Percentiles rank a stretch among this genome's conserved stretches.
Conservation (phyloP, 2,888 invertebrate species). For the Philereme vetulata region DNA sequence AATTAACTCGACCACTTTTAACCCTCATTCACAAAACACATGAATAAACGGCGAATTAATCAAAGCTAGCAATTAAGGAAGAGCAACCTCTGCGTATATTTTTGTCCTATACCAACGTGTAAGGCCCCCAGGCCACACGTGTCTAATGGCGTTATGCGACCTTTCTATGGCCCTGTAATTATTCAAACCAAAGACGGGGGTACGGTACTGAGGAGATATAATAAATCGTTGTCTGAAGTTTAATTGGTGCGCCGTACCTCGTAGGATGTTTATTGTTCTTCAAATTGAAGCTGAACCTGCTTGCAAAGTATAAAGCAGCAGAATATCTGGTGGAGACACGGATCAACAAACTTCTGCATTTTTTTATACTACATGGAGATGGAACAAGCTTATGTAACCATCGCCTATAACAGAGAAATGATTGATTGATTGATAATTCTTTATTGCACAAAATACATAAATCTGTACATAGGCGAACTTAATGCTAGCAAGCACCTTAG, state of each 20-base stretch:
- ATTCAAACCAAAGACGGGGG: slow-evolving; percentile 25
- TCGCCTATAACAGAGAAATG: no score
- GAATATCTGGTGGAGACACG: no score
- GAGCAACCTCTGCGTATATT: slow-evolving; percentile 34
- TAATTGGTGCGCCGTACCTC: slow-evolving; percentile 10
- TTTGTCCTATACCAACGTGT: slow-evolving; percentile 30
- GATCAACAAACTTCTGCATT: no score
- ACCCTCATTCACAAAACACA: slow-evolving; percentile 28
- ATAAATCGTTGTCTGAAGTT: slow-evolving; percentile 26
- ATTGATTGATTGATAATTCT: no score
- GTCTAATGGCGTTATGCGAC: slow-evolving; percentile 20
- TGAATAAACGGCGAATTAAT: slow-evolving; percentile 38
- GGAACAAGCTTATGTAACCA: no score
- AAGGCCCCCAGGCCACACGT: slow-evolving; percentile 5
- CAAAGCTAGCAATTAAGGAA: slow-evolving; percentile 34
- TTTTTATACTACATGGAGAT: no score
- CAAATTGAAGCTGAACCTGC: slow-evolving; percentile 2
- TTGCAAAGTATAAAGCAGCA: background rate
- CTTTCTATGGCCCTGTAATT: slow-evolving; percentile 31
- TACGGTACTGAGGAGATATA: slow-evolving; percentile 4
- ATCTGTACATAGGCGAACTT: no score
- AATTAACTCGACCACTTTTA: slow-evolving; percentile 22
- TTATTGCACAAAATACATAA: no score
- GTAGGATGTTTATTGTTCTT: slow-evolving; percentile 5
- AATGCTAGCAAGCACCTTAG: no score